A percentile compares a stretch with the other conserved stretches of the same genome.
Evolutionary conservation across 2,888 invertebrate species (phyloP).

Genomic region (Odontocolon sp.): DNA sequence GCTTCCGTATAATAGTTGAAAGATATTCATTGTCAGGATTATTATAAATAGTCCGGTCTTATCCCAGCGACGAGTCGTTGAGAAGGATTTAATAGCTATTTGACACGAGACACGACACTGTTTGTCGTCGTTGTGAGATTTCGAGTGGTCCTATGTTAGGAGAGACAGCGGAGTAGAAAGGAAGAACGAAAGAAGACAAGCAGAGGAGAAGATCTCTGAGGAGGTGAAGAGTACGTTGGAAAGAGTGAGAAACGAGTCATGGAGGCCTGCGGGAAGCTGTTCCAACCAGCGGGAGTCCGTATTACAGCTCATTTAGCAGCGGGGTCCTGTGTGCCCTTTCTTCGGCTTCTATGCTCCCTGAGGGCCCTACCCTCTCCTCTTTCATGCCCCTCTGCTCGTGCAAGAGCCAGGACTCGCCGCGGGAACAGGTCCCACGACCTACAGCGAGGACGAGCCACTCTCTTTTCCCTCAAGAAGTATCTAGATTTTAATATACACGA

Average conservation of each 20-base stretch:
- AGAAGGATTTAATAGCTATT: conserved; percentile 57
- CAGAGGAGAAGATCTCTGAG: conserved; percentile 33
- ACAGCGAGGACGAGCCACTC: conserved; percentile 69
- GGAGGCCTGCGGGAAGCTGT: conserved; percentile 64
- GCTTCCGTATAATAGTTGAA: background rate
- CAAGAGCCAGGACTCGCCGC: conserved; percentile 53
- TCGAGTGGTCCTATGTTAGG: conserved; percentile 46
- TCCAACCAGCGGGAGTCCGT: conserved; percentile 77
- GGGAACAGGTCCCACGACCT: conserved; percentile 68
- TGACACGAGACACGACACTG: conserved; percentile 61
- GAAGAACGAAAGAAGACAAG: conserved; percentile 27
- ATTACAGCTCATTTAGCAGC: conserved; percentile 81
- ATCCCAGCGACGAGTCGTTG: conserved; percentile 16
- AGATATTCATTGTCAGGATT: conserved; percentile 4
- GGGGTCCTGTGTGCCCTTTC: conserved; percentile 76
- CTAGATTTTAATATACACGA: conserved; percentile 44
- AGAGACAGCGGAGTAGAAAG: conserved; percentile 28
- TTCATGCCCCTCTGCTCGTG: conserved; percentile 36
- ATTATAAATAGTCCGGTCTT: conserved; percentile 24
- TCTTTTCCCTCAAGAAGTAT: too few species aligned
- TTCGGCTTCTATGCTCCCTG: conserved; percentile 61
- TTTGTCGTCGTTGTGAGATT: conserved; percentile 52
- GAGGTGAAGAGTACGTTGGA: conserved; percentile 50
- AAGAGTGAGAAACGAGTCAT: conserved; percentile 23
- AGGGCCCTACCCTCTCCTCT: conserved; percentile 36